Conservation (phyloP, 2,113 vertebrate species). For the Vombatus ursinus region DNA sequence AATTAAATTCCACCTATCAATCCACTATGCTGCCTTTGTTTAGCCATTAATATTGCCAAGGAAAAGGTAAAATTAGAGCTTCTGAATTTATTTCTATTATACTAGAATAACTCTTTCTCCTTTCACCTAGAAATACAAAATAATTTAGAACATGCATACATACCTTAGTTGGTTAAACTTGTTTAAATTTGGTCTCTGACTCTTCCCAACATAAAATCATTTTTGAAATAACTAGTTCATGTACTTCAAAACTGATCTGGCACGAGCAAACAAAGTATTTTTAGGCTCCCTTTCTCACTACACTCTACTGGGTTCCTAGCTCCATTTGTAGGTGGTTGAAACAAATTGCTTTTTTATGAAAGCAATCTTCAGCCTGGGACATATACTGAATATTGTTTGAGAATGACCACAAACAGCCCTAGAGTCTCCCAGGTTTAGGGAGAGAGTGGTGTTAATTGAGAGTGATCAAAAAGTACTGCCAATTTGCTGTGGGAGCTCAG, state of each 20-base stretch:
- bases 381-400: slow-evolving; percentile 49
- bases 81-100: not conserved
- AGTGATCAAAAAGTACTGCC: slow-evolving; percentile 68
- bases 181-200: not conserved
- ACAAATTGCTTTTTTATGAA: slow-evolving; percentile 62
- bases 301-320: slow-evolving; percentile 30
- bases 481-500: slow-evolving; percentile 60
- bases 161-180: not conserved
- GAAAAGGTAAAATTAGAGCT: not conserved
- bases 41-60: not conserved
- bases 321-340: slow-evolving; percentile 63
- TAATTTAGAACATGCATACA: not conserved
- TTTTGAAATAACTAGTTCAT: slow-evolving; percentile 32
- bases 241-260: slow-evolving; percentile 12
- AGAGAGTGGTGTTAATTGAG: slow-evolving; percentile 64
- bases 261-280: slow-evolving; percentile 9
- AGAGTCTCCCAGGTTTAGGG: slow-evolving; percentile 46
- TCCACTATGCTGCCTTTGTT: not conserved
- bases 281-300: not conserved
- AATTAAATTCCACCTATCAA: not conserved
- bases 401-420: slow-evolving; percentile 30
- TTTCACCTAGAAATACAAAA: not conserved
- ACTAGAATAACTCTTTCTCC: not conserved
- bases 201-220: slow-evolving; percentile 16
- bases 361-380: slow-evolving; percentile 53